These are phyloP conservation scores for Musca vetustissima DNA, from an alignment of 1,140 invertebrate species.

Conservation along the genomic window DNA sequence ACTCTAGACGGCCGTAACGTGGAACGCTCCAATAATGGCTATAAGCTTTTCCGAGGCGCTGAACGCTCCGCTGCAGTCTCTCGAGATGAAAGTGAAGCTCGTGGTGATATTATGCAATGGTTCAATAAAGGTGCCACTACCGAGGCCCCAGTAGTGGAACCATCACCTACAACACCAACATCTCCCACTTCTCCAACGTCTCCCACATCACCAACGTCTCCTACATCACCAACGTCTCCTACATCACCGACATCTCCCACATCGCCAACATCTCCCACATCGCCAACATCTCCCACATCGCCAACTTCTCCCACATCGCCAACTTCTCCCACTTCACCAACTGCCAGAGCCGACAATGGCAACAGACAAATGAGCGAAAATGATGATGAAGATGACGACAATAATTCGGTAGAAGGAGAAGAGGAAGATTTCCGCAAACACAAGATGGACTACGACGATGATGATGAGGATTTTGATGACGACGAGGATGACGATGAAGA, in stretches of 20 bases:
- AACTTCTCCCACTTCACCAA: slow-evolving; percentile 26
- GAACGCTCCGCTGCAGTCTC: neutral
- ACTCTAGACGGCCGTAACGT: neutral
- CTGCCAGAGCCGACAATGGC: slow-evolving; percentile 13
- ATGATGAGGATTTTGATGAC: neutral
- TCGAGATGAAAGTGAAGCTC: slow-evolving; percentile 17
- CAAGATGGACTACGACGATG: slow-evolving; percentile 14
- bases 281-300: slow-evolving; percentile 25
- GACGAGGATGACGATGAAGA: neutral
- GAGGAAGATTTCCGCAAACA: slow-evolving; percentile 1
- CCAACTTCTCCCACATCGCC: neutral
- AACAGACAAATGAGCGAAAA: too few relatives aligned
- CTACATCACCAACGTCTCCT: slow-evolving; percentile 12
- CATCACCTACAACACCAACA: neutral
- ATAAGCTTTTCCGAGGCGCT: slow-evolving; percentile 8
- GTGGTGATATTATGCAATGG: slow-evolving; percentile 37
- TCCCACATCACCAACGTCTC: slow-evolving; percentile 27
- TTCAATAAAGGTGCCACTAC: slow-evolving; percentile 31
- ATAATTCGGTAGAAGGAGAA: neutral
- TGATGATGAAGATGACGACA: neutral
- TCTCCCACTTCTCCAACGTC: slow-evolving; percentile 17
- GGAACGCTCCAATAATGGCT: neutral
- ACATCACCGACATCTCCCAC: slow-evolving; percentile 7
- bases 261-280: slow-evolving; percentile 20
- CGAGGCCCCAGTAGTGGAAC: neutral